Conservation (phyloP, 2,797 vertebrate species). For the Alca torda region DNA sequence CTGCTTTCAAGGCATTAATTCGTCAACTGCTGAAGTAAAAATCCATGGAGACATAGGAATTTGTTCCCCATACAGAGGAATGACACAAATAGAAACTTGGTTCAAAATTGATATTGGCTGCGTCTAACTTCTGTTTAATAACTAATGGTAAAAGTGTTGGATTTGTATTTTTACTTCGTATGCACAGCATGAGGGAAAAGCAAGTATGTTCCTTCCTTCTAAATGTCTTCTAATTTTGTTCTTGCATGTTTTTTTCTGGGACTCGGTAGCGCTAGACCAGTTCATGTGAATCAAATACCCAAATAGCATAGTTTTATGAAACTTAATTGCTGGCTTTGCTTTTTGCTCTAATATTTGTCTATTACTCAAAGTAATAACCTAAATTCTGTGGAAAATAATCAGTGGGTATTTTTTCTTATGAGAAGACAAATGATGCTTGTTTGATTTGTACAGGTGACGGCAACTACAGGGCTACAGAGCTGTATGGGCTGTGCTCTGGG, state of each 20-base stretch:
- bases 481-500: background rate
- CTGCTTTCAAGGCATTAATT: background rate
- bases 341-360: background rate
- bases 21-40: background rate
- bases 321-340: constrained; percentile 9
- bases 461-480: background rate
- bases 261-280: background rate
- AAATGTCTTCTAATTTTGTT: background rate
- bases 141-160: background rate
- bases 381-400: constrained; percentile 20
- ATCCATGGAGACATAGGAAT: background rate
- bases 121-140: background rate
- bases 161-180: background rate
- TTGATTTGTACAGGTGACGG: background rate
- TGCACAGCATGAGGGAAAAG: background rate
- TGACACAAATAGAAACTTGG: background rate
- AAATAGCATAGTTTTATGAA: background rate
- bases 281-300: background rate
- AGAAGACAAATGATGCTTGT: background rate
- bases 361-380: background rate
- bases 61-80: background rate
- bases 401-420: background rate
- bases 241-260: background rate
- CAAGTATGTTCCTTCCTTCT: background rate
- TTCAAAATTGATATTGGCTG: background rate